These are phyloP conservation scores for Hirtodrosophila cameraria DNA, from an alignment of 2,888 invertebrate genomes.

Conservation along the genomic window DNA sequence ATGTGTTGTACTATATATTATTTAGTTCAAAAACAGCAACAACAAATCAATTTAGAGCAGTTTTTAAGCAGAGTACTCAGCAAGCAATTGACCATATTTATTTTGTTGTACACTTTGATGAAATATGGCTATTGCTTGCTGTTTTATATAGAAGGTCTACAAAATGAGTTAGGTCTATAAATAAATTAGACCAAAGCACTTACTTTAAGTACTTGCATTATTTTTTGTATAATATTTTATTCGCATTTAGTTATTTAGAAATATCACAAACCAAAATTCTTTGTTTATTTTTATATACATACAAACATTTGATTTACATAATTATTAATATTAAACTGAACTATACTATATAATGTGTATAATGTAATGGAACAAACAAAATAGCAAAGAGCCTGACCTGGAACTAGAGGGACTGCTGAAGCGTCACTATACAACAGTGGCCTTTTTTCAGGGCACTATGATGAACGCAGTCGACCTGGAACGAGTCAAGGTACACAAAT, in stretches of 20 bases:
- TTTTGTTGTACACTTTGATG: background rate
- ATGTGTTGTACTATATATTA: conserved; percentile 24
- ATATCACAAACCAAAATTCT: conserved; percentile 12
- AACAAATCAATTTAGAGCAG: conserved; percentile 53
- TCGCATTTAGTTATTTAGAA: conserved; percentile 43
- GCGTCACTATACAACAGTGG: conserved; percentile 99
- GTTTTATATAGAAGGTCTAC: conserved; percentile 19
- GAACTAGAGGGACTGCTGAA: conserved; percentile 99
- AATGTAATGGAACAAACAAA: conserved; percentile 77
- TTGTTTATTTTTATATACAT: conserved; percentile 10
- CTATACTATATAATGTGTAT: conserved; percentile 39
- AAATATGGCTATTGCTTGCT: conserved; percentile 21
- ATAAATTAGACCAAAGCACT: conserved; percentile 63
- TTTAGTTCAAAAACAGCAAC: conserved; percentile 46
- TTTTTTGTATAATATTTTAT: conserved; percentile 16
- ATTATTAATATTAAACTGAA: conserved; percentile 36
- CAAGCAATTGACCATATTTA: conserved; percentile 28
- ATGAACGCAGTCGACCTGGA: conserved; percentile 99
- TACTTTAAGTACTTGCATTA: conserved; percentile 60
- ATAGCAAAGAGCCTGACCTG: conserved; percentile 99
- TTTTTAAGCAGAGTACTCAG: conserved; percentile 55
- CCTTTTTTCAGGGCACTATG: conserved; percentile 99
- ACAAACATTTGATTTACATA: conserved; percentile 25
- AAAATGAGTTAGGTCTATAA: conserved; percentile 35
- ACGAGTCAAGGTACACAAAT: conserved; percentile 96